A percentile compares a stretch with the other conserved stretches of the same genome.
These are phyloP conservation scores for Dicrurus megarhynchus DNA, from an alignment of 2,113 vertebrate species.

Conservation along the genomic window DNA sequence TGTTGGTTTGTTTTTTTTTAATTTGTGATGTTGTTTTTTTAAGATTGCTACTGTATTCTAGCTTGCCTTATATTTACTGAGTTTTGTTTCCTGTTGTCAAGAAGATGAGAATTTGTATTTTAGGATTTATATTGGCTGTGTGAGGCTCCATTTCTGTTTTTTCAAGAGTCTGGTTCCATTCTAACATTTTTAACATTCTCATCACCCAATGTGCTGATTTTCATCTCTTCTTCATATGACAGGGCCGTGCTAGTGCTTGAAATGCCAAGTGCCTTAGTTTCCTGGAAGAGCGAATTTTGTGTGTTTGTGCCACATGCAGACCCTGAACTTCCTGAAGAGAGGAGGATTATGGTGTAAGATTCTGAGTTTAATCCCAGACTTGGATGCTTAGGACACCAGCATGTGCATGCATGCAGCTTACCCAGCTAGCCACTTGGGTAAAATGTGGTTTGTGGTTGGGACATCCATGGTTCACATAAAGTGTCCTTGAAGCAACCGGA, in stretches of 20 bases:
- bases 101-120: background rate
- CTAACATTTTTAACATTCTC: background rate
- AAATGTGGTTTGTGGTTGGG: background rate
- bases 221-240: background rate
- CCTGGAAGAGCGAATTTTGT: background rate
- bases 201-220: background rate
- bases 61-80: background rate
- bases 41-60: background rate
- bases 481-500: background rate
- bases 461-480: background rate
- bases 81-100: background rate
- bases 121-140: background rate
- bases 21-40: background rate
- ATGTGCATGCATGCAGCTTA: fast-evolving
- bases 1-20: background rate
- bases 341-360: background rate
- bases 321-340: background rate
- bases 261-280: background rate
- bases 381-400: background rate
- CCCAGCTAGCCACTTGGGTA: background rate
- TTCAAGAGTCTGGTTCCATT: background rate
- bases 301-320: background rate
- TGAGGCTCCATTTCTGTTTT: background rate
- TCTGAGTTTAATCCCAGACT: background rate
- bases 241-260: background rate